Evolutionary conservation across 2,888 invertebrate genomes (phyloP).

Genomic region (Dicyrtoma fusca): DNA sequence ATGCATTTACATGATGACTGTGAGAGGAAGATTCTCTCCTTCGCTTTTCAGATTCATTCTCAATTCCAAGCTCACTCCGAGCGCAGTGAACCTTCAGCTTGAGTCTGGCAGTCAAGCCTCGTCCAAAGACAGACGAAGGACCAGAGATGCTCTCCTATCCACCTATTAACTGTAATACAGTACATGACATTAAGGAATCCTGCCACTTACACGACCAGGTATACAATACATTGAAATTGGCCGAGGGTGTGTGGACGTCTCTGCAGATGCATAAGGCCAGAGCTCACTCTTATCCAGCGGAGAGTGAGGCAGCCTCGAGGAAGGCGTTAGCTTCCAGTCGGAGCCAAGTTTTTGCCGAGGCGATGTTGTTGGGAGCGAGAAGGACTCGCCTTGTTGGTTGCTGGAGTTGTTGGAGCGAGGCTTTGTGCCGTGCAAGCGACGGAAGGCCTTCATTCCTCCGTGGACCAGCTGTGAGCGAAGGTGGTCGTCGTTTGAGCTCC

Average conservation of each 20-base stretch:
- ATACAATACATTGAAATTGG: neutral
- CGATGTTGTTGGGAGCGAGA: neutral
- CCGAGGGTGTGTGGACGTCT: neutral
- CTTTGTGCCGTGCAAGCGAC: neutral
- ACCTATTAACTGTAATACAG: too few relatives aligned
- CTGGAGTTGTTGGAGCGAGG: neutral
- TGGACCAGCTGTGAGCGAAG: constrained; percentile 45
- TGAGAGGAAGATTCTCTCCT: neutral
- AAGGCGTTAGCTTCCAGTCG: constrained; percentile 5
- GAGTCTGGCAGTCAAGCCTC: neutral
- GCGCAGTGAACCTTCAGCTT: constrained; percentile 8
- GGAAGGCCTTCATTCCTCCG: constrained; percentile 37
- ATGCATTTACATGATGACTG: neutral
- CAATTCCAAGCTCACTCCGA: constrained; percentile 28
- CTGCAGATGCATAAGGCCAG: too few relatives aligned
- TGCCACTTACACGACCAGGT: too few relatives aligned
- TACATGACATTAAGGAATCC: too few relatives aligned
- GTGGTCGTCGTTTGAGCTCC: constrained; percentile 17
- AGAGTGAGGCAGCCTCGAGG: neutral
- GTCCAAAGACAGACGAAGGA: neutral
- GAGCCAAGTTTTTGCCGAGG: constrained; percentile 17
- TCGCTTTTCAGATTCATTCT: constrained; percentile 34
- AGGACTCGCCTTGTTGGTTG: too few relatives aligned
- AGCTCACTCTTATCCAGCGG: neutral
- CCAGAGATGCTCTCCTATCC: too few relatives aligned